Conservation (phyloP, 2,797 vertebrate genomes). For the Cephalopachus bancanus region DNA sequence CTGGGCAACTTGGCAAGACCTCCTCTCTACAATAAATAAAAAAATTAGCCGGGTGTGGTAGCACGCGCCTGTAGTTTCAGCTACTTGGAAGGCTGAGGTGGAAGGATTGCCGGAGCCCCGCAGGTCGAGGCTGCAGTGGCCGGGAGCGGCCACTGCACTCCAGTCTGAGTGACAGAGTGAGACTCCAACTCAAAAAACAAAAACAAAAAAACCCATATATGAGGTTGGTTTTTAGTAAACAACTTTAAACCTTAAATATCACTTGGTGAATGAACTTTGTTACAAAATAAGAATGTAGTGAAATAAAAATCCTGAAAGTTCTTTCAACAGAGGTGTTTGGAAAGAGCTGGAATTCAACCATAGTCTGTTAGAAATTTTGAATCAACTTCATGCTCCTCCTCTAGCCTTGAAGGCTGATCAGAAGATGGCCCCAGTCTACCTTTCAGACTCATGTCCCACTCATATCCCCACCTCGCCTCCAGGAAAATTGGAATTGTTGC, state of each 20-base stretch:
- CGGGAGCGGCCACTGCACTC: too few relatives aligned
- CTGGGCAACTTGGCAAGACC: too few relatives aligned
- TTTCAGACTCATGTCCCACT: background rate
- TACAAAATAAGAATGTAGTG: slow-evolving; percentile 47
- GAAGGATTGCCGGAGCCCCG: too few relatives aligned
- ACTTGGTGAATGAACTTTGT: slow-evolving; percentile 32
- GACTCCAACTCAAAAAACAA: too few relatives aligned
- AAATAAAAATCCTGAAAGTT: slow-evolving; percentile 23
- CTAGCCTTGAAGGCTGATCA: background rate
- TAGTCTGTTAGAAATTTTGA: background rate
- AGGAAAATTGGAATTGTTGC: background rate
- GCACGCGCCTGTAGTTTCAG: too few relatives aligned
- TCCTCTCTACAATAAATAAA: too few relatives aligned
- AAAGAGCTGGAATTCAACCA: background rate
- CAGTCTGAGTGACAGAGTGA: too few relatives aligned
- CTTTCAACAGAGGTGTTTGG: background rate
- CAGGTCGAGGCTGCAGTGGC: too few relatives aligned
- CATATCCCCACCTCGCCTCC: too few relatives aligned
- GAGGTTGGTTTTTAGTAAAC: background rate
- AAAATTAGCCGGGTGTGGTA: too few relatives aligned
- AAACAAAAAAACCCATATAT: too few relatives aligned
- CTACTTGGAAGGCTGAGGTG: too few relatives aligned
- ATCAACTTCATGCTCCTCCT: background rate
- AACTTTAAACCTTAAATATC: slow-evolving; percentile 23
- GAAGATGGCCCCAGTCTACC: background rate